Percentiles rank a stretch among this genome's conserved stretches.
These are phyloP conservation scores for Aptenodytes forsteri DNA, from an alignment of 2,113 vertebrate genomes.

Conservation along the genomic window DNA sequence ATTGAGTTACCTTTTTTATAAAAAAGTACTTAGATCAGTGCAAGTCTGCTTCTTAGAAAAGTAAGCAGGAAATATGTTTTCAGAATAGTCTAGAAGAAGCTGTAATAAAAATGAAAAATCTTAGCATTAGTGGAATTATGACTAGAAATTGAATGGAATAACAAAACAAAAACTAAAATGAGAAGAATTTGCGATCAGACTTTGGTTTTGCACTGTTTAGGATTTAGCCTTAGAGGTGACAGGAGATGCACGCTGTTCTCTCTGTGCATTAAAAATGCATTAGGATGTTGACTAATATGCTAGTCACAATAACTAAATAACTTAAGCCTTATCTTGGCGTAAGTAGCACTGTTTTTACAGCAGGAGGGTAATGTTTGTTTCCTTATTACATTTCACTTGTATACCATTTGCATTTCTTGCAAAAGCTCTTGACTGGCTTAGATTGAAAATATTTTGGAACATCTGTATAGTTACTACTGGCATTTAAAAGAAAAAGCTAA, in stretches of 20 bases:
- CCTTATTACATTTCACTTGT: neutral
- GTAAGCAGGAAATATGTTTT: neutral
- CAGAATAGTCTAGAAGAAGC: neutral
- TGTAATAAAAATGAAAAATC: constrained; percentile 14
- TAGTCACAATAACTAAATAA: neutral
- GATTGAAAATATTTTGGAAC: neutral
- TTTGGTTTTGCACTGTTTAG: neutral
- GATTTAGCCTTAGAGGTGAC: neutral
- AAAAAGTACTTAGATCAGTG: constrained; percentile 1
- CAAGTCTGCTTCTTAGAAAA: constrained; percentile 5
- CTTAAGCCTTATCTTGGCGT: neutral
- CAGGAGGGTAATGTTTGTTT: neutral
- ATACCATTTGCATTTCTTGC: neutral
- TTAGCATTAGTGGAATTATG: neutral
- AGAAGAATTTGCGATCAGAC: neutral
- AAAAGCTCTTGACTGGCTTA: neutral
- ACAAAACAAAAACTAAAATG: neutral
- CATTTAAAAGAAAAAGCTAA: neutral
- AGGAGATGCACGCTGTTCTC: neutral
- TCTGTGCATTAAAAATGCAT: neutral
- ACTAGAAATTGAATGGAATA: neutral
- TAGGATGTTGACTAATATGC: neutral
- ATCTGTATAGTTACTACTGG: neutral
- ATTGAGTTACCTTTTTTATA: constrained; percentile 22
- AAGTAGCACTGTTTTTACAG: neutral